Evolutionary conservation across 2,888 invertebrate species (phyloP).

Genomic region (Ophonus ardosiacus): DNA sequence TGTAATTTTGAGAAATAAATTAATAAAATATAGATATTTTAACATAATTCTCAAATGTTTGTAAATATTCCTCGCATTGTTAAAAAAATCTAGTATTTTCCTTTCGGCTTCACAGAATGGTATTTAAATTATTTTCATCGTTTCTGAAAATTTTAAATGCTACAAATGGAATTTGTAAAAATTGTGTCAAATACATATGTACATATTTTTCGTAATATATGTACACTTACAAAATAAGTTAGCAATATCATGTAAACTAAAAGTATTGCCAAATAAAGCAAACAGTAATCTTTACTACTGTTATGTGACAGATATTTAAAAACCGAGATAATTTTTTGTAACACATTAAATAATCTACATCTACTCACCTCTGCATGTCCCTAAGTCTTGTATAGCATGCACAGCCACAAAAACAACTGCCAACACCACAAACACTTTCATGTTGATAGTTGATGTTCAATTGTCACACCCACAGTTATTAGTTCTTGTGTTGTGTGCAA

Average conservation of each 20-base stretch:
- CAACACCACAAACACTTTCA: conserved; percentile 34
- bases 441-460: conserved; percentile 7
- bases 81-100: no score
- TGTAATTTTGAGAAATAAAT: no score
- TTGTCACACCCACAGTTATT: neutral
- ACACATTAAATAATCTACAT: neutral
- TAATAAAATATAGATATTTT: no score
- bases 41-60: no score
- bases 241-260: neutral
- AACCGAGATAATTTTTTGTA: neutral
- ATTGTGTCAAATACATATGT: no score
- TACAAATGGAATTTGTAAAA: no score
- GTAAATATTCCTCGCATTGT: no score
- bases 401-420: conserved; percentile 20
- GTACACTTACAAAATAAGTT: no score
- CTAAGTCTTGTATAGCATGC: neutral
- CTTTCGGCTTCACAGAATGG: no score
- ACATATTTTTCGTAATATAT: no score
- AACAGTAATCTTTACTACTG: neutral
- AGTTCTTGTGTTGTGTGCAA: neutral
- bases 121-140: no score
- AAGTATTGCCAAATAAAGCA: neutral
- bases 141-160: no score
- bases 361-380: neutral
- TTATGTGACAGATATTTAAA: neutral